Base-by-base conservation (phyloP, 2,797 vertebrate species). In the Hirundo rustica region DNA sequence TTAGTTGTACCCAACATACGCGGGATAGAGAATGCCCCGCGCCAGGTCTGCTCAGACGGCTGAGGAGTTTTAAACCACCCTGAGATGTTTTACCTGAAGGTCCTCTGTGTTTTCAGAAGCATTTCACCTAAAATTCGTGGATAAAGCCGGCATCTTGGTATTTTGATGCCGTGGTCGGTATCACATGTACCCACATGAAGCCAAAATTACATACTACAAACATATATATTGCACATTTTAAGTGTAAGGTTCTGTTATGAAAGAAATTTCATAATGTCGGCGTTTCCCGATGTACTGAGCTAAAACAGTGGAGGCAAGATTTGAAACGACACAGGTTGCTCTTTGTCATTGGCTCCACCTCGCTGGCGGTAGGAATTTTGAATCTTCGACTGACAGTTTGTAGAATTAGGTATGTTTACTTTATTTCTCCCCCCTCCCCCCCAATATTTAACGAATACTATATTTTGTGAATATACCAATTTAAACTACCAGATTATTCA, bases 181-280 rank as follows among this genome's bases (percentile, higher is more conserved):
- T 30, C 21, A 1, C 8, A 4, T 2, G 22, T 20, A 29, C 25
- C 12, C 9, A 1, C 8, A 7, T 9, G 10, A 44, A 83, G 16
- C 12, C 34, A 16, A 36, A 34, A 4, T 7, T 20, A 2, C 22
- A 4, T n/a, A 12, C 21, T 7, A 50, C 17, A 42, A 66, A 29
- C 18, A 20, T 16, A 27, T 2, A 9, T n/a, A 3, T n/a, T 5
- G 1, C 5, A 0, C 9, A 7, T 34, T 55, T n/a, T 14, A 26
- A 48, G 7, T 25, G 19, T 15, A 22, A n/a, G 20, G 21, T 44
- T 11, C 9, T 22, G 2, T 15, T 8, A 21, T 1, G 20, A n/a
- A 30, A 84, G 29, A 22, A 45, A 10, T 26, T 44, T 42, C 3
- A 1, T 5, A 14, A 16, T 17, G 53, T 16, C 9, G 27, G 20